Evolutionary conservation across 2,113 vertebrate species (phyloP).

Genomic region (Neotoma lepida): DNA sequence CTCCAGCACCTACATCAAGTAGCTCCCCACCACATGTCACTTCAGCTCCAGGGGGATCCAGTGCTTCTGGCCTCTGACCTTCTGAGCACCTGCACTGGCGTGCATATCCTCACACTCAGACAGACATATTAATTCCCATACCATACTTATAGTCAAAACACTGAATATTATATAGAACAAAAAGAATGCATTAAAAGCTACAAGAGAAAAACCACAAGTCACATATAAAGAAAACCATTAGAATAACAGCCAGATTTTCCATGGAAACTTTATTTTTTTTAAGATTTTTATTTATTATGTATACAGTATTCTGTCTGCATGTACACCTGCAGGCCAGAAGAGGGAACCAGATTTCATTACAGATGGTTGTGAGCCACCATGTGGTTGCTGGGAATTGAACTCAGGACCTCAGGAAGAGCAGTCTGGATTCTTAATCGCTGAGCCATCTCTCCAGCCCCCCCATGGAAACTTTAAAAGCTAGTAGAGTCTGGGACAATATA

Average conservation of each 20-base stretch:
- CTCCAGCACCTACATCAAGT: not conserved
- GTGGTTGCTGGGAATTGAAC: too few species aligned
- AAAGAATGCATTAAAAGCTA: too few species aligned
- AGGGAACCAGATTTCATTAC: too few species aligned
- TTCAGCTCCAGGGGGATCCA: not conserved
- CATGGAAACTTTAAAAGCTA: not conserved
- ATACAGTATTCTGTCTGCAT: too few species aligned
- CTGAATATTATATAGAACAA: not conserved
- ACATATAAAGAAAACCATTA: not conserved
- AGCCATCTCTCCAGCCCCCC: too few species aligned
- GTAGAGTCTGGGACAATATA: not conserved
- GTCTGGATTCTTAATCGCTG: too few species aligned
- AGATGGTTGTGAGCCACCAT: too few species aligned
- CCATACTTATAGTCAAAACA: not conserved
- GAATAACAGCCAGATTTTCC: not conserved
- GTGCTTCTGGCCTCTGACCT: not conserved
- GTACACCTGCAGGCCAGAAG: too few species aligned
- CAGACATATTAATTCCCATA: not conserved
- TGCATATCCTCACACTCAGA: not conserved
- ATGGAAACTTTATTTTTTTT: not conserved
- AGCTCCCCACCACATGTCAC: not conserved
- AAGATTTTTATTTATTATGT: too few species aligned
- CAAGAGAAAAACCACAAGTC: not conserved
- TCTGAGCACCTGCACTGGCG: not conserved
- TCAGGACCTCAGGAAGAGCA: too few species aligned